A percentile compares a stretch with the other conserved stretches of the same genome.
These are phyloP conservation scores for Passer montanus DNA, from an alignment of 2,113 vertebrate species.

Conservation along the genomic window DNA sequence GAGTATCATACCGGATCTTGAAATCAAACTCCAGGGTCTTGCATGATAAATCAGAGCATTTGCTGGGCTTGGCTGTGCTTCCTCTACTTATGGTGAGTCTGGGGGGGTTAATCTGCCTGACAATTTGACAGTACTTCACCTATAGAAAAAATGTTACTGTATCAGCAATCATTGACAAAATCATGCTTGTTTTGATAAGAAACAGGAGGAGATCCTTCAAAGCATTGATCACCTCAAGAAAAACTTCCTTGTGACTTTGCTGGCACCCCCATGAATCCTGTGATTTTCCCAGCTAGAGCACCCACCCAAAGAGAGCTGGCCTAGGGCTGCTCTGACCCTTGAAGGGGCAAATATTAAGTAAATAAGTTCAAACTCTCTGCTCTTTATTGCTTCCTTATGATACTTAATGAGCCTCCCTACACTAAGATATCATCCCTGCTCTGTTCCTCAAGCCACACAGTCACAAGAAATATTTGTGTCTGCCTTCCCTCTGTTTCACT, in stretches of 20 bases:
- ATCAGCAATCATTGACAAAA: not conserved
- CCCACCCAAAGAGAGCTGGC: not conserved
- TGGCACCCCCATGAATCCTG: not conserved
- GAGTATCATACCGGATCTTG: not conserved
- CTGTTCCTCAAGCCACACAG: not conserved
- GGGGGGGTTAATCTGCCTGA: not conserved
- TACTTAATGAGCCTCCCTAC: not conserved
- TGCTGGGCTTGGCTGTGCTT: not conserved
- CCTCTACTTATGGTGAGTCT: not conserved
- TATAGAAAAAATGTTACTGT: not conserved
- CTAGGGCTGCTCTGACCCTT: not conserved
- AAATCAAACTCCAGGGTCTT: not conserved
- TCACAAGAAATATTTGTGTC: not conserved
- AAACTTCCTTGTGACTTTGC: not conserved
- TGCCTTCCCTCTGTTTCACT: not conserved
- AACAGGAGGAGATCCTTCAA: not conserved
- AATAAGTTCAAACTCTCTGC: not conserved
- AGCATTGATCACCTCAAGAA: not conserved
- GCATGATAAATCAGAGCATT: slow-evolving; percentile 14
- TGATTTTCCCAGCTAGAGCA: not conserved
- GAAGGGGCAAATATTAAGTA: slow-evolving; percentile 1
- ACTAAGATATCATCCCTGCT: not conserved
- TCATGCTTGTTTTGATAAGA: not conserved
- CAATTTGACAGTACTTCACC: not conserved
- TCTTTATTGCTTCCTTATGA: slow-evolving; percentile 48